Evolutionary conservation across 2,113 vertebrate species (phyloP).

Genomic region (Clarias magur): DNA sequence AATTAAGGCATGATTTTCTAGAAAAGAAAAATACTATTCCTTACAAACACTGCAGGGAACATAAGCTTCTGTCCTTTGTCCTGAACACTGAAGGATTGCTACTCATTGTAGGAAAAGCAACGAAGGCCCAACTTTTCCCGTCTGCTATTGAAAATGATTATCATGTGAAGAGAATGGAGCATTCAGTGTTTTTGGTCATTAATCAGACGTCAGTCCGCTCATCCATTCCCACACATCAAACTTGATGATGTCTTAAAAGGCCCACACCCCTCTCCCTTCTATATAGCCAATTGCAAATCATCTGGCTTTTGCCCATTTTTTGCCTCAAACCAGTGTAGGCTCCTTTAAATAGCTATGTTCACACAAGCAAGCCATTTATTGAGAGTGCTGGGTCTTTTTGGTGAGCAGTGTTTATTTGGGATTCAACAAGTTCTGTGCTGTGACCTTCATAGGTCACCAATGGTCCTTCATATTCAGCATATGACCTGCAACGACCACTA

Average conservation of each 20-base stretch:
- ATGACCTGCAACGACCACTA: slow-evolving; percentile 42
- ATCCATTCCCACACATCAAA: slow-evolving; percentile 58
- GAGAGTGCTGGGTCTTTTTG: neutral
- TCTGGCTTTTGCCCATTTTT: neutral
- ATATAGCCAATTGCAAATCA: slow-evolving; percentile 35
- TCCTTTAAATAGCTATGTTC: slow-evolving; percentile 29
- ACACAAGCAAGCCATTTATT: slow-evolving; percentile 25
- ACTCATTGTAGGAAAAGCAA: slow-evolving; percentile 52
- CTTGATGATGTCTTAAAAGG: slow-evolving; percentile 42
- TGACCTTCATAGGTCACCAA: slow-evolving; percentile 56
- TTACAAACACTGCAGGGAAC: slow-evolving; percentile 34
- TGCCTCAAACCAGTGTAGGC: neutral
- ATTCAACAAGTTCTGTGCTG: slow-evolving; percentile 28
- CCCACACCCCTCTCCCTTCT: slow-evolving; percentile 23
- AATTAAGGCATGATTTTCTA: slow-evolving; percentile 38
- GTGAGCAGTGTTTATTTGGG: slow-evolving; percentile 31
- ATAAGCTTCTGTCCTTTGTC: slow-evolving; percentile 54
- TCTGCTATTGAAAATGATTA: slow-evolving; percentile 62
- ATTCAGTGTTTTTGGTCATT: slow-evolving; percentile 60
- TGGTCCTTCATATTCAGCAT: slow-evolving; percentile 50
- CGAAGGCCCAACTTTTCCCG: slow-evolving; percentile 57
- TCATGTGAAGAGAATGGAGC: slow-evolving; percentile 61
- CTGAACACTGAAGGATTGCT: slow-evolving; percentile 51
- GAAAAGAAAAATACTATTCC: slow-evolving; percentile 31
- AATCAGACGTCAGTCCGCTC: slow-evolving; percentile 61